Percentiles rank a stretch among this genome's conserved stretches.
These are phyloP conservation scores for Nephotettix cincticeps DNA, from an alignment of 1,140 invertebrate species.

Conservation along the genomic window DNA sequence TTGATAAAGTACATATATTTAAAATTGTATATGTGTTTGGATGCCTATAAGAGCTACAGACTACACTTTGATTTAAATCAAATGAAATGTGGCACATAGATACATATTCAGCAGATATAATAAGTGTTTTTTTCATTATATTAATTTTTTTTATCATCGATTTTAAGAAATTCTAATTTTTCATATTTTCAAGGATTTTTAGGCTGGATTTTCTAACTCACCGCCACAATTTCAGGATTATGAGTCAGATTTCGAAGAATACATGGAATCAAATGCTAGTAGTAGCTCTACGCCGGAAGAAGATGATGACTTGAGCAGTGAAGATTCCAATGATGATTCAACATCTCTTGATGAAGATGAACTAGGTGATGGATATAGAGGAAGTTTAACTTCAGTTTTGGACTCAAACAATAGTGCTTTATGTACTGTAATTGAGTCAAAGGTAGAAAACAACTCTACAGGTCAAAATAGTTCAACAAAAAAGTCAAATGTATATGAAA, in stretches of 20 bases:
- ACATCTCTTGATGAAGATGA: constrained; percentile 19
- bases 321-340: constrained; percentile 11
- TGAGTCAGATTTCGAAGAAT: constrained; percentile 57
- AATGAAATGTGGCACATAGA: too few species aligned
- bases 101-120: too few species aligned
- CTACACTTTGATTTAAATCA: too few species aligned
- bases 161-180: too few species aligned
- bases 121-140: too few species aligned
- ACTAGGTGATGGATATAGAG: background rate
- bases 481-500: background rate
- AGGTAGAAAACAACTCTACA: background rate
- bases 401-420: background rate
- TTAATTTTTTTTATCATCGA: too few species aligned
- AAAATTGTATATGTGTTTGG: too few species aligned
- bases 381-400: background rate
- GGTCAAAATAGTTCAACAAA: background rate
- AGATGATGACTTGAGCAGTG: constrained; percentile 28
- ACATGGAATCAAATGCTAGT: constrained; percentile 47
- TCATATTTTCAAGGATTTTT: too few species aligned
- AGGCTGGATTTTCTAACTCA: too few species aligned
- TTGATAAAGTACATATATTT: too few species aligned
- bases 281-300: constrained; percentile 37
- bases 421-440: background rate
- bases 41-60: too few species aligned
- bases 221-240: constrained; percentile 47